phyloP scores from a whole-genome alignment of 2,113 vertebrate species.

The Circaetus cinerascens region DNA sequence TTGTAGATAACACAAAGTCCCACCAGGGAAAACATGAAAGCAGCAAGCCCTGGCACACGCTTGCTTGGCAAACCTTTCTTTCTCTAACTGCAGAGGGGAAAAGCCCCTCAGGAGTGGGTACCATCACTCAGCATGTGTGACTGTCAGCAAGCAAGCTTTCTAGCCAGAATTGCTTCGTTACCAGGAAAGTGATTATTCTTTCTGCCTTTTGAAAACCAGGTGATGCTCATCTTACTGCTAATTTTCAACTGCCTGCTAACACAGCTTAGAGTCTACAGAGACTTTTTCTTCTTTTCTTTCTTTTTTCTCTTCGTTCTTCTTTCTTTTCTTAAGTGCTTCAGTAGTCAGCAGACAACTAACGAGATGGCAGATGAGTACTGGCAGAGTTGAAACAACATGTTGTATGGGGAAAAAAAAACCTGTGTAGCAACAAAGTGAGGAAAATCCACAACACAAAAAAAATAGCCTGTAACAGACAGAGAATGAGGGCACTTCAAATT shows the following conservation, averaged over 20 bases:
- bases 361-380: not conserved
- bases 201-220: not conserved
- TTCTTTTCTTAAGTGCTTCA: not conserved
- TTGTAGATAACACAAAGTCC: not conserved
- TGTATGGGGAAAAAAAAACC: not conserved
- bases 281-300: not conserved
- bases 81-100: not conserved
- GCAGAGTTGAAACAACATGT: not conserved
- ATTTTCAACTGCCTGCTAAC: not conserved
- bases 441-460: not conserved
- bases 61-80: not conserved
- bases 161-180: not conserved
- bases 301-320: not conserved
- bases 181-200: not conserved
- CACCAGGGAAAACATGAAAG: not conserved
- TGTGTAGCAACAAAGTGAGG: not conserved
- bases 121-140: not conserved
- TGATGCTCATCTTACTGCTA: not conserved
- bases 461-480: not conserved
- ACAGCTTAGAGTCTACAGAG: not conserved
- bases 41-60: not conserved
- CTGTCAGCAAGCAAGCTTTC: not conserved
- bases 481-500: not conserved
- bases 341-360: not conserved
- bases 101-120: fast-evolving